These are phyloP conservation scores for Ophraella communa DNA, from an alignment of 2,888 invertebrate genomes.

Conservation along the genomic window DNA sequence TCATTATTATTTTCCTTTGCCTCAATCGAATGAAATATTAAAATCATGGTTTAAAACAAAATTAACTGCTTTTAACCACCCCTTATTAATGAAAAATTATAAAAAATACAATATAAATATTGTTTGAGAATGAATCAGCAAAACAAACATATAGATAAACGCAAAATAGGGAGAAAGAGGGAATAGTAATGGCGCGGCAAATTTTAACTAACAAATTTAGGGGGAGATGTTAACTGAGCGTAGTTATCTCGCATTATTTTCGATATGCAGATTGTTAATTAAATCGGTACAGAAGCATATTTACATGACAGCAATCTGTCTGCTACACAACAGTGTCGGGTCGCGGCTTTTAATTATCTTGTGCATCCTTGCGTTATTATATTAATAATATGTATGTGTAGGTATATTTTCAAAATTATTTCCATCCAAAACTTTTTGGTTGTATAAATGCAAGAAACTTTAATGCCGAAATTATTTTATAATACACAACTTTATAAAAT, in stretches of 20 bases:
- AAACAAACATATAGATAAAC: slow-evolving; percentile 14
- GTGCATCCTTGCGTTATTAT: slow-evolving; percentile 59
- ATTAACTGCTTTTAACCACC: background rate
- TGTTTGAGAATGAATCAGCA: slow-evolving; percentile 4
- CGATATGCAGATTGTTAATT: slow-evolving; percentile 62
- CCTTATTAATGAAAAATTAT: background rate
- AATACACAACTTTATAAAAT: too few relatives aligned
- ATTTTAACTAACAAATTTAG: slow-evolving; percentile 47
- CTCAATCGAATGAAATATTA: too few relatives aligned
- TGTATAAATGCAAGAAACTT: slow-evolving; percentile 1
- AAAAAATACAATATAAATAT: background rate
- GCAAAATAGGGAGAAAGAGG: slow-evolving; percentile 13
- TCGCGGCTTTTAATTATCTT: slow-evolving; percentile 58
- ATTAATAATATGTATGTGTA: slow-evolving; percentile 55
- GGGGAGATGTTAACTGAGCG: slow-evolving; percentile 55
- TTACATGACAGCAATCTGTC: slow-evolving; percentile 62
- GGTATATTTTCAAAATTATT: slow-evolving; percentile 25
- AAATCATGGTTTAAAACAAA: background rate
- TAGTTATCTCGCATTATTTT: slow-evolving; percentile 59
- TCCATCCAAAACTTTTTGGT: background rate
- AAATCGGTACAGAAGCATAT: slow-evolving; percentile 60
- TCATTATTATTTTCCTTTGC: too few relatives aligned
- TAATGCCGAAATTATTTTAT: background rate
- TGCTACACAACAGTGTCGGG: slow-evolving; percentile 54
- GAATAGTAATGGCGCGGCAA: slow-evolving; percentile 35